Evolutionary conservation across 2,113 vertebrate genomes (phyloP).

Genomic region (Cricetomys ansorgei): DNA sequence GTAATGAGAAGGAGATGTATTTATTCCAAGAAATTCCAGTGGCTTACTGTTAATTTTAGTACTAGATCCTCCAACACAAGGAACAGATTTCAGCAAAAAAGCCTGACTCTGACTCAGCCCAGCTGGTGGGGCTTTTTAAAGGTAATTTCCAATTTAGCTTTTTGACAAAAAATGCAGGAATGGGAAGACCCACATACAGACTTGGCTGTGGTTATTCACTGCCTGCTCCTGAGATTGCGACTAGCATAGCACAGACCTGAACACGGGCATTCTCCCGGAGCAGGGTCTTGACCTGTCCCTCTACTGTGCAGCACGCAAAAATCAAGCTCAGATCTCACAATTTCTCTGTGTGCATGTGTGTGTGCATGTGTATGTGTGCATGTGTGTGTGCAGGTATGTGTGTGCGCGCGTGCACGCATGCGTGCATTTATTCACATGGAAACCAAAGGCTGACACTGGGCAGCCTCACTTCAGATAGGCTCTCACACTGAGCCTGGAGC

Average conservation of each 20-base stretch:
- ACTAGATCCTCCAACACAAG: slow-evolving; percentile 37
- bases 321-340: not conserved
- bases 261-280: not conserved
- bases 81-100: slow-evolving; percentile 62
- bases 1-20: not conserved
- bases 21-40: slow-evolving; percentile 18
- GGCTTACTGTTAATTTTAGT: slow-evolving; percentile 56
- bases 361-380: not conserved
- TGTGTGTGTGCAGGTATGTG: not conserved
- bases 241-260: not conserved
- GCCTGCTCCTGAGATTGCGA: not conserved
- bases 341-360: not conserved
- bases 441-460: not conserved
- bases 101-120: slow-evolving; percentile 52
- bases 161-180: slow-evolving; percentile 28
- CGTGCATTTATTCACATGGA: not conserved
- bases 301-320: not conserved
- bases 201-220: not conserved
- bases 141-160: slow-evolving; percentile 59
- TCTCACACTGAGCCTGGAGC: not conserved
- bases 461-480: not conserved
- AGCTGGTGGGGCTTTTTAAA: slow-evolving; percentile 41
- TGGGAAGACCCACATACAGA: not conserved
- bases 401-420: no score
- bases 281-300: not conserved